Evolutionary conservation across 1,140 invertebrate species (phyloP).

Genomic region (Drosophila busckii): DNA sequence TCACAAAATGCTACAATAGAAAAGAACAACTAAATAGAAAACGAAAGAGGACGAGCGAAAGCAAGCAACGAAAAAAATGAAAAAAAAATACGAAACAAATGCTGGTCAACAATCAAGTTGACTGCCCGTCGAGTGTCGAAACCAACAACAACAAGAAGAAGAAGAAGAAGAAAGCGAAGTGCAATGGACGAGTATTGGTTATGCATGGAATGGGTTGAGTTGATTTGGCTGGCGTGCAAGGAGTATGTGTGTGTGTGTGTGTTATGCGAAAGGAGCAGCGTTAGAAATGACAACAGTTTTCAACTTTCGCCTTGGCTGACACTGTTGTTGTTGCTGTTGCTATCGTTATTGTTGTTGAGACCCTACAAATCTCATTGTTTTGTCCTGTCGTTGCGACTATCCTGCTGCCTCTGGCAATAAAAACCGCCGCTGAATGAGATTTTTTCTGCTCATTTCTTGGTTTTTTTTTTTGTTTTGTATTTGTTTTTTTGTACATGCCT

Average conservation of each 20-base stretch:
- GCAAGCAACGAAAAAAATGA: slow-evolving; percentile 4
- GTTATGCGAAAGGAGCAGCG: slow-evolving; percentile 12
- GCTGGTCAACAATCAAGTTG: slow-evolving; percentile 41
- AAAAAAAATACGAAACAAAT: slow-evolving; percentile 28
- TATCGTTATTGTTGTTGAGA: no score
- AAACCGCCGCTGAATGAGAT: slow-evolving; percentile 33
- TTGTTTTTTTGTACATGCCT: slow-evolving; percentile 23
- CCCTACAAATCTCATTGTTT: slow-evolving; percentile 17
- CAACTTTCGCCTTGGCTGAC: slow-evolving; percentile 2
- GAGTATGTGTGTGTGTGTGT: slow-evolving; percentile 2
- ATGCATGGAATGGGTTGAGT: not conserved
- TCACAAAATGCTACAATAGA: slow-evolving; percentile 28
- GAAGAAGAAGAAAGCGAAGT: slow-evolving; percentile 2
- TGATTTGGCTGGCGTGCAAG: no score
- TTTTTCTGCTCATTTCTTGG: not conserved
- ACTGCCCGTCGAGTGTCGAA: slow-evolving; percentile 20
- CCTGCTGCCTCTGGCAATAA: slow-evolving; percentile 62
- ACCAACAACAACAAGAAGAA: slow-evolving; percentile 22
- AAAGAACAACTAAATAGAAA: slow-evolving; percentile 25
- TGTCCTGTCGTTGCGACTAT: slow-evolving; percentile 22
- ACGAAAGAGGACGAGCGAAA: not conserved
- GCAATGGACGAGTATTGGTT: slow-evolving; percentile 36
- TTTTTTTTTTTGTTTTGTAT: slow-evolving; percentile 13
- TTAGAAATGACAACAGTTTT: slow-evolving; percentile 22
- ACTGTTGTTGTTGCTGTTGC: slow-evolving; percentile 17